Evolutionary conservation across 2,113 vertebrate genomes (phyloP).

Genomic region (Diphyllodes magnificus): DNA sequence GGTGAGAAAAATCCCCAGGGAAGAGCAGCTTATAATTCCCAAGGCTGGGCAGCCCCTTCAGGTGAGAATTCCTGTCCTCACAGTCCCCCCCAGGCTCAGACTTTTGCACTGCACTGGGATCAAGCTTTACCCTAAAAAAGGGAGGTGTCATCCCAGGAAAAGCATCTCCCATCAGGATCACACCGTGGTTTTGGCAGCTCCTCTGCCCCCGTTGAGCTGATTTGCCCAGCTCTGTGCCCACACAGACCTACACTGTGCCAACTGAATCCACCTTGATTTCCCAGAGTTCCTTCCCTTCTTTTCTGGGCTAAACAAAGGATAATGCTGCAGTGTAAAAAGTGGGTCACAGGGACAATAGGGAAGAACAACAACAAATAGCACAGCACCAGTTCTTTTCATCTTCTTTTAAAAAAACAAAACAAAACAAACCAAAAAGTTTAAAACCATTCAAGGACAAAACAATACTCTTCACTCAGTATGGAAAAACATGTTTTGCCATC

Average conservation of each 20-base stretch:
- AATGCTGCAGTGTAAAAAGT: not conserved
- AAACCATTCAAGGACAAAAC: not conserved
- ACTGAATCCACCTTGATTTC: not conserved
- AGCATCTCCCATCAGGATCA: not conserved
- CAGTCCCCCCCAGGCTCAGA: not conserved
- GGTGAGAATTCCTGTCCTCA: not conserved
- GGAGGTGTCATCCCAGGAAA: not conserved
- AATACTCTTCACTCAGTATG: not conserved
- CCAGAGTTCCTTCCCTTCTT: not conserved
- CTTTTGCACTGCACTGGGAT: not conserved
- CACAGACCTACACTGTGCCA: too few relatives aligned
- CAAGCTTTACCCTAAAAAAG: not conserved
- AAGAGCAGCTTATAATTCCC: not conserved
- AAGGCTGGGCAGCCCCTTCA: not conserved
- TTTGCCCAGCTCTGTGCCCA: not conserved
- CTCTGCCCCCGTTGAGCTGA: not conserved
- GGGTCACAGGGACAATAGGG: not conserved
- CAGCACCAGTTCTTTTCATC: not conserved
- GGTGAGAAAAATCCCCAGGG: not conserved
- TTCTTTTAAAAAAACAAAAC: not conserved
- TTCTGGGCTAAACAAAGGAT: not conserved
- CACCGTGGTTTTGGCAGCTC: not conserved
- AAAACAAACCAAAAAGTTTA: not conserved
- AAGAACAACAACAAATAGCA: not conserved
- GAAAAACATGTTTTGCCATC: not conserved